Conservation (phyloP, 2,888 invertebrate genomes). For the Hydriomena furcata region DNA sequence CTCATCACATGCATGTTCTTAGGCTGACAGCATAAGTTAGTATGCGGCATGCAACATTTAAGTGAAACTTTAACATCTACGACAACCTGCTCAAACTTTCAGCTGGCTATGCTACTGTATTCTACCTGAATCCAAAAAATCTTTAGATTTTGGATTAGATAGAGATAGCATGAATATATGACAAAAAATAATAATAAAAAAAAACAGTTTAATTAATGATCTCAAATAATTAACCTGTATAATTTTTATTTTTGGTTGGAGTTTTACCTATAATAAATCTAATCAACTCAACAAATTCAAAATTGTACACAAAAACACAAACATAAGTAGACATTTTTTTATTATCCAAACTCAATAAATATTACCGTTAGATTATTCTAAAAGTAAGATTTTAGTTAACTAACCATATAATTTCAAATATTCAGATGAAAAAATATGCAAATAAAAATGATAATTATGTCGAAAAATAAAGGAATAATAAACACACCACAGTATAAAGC, state of each 20-base stretch:
- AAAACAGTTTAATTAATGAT: too few relatives aligned
- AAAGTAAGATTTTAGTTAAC: constrained; percentile 48
- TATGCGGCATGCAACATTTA: constrained; percentile 75
- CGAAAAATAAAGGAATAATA: constrained; percentile 27
- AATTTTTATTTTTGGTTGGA: too few relatives aligned
- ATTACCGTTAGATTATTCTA: constrained; percentile 57
- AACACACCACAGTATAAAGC: constrained; percentile 10
- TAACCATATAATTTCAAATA: constrained; percentile 16
- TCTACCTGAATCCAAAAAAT: too few relatives aligned
- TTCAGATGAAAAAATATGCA: constrained; percentile 16
- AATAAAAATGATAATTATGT: constrained; percentile 22
- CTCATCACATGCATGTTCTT: constrained; percentile 90
- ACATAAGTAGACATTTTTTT: constrained; percentile 44
- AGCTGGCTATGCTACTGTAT: too few relatives aligned
- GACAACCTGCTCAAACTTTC: too few relatives aligned
- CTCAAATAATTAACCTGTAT: too few relatives aligned
- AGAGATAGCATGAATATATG: too few relatives aligned
- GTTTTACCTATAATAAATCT: too few relatives aligned
- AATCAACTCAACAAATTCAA: not conserved
- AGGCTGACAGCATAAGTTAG: constrained; percentile 83
- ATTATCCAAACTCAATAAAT: constrained; percentile 58
- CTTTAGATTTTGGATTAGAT: too few relatives aligned
- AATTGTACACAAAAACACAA: constrained; percentile 43
- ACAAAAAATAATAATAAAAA: too few relatives aligned
- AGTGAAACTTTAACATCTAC: too few relatives aligned